Conservation (phyloP, 2,888 invertebrate genomes). For the Cecidostiba fungosa region DNA sequence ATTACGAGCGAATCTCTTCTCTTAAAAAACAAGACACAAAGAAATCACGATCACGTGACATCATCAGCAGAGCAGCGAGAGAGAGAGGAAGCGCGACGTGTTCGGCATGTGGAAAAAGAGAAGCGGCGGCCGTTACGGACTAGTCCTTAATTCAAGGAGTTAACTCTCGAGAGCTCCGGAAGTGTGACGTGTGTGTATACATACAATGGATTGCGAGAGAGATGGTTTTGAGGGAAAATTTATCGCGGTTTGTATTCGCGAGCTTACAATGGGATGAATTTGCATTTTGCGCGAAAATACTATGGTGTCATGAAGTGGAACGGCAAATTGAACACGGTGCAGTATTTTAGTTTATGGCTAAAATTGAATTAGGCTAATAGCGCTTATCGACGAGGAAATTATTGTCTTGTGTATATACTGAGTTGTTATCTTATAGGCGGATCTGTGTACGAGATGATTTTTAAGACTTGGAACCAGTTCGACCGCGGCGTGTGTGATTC, state of each 20-base stretch:
- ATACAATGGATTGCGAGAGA: conserved; percentile 29
- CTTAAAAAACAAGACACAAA: not conserved
- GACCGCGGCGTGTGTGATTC: not conserved
- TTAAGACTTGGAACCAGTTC: not conserved
- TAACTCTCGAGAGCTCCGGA: conserved; percentile 4
- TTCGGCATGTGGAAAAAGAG: conserved; percentile 4
- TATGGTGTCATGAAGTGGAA: not conserved
- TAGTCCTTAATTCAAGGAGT: conserved; percentile 34
- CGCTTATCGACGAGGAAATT: not conserved
- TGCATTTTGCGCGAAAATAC: not conserved
- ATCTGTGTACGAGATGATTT: not conserved
- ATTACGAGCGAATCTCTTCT: not conserved
- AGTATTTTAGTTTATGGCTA: not conserved
- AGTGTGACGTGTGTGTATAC: not conserved
- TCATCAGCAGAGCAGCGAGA: not conserved
- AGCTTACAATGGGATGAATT: not conserved
- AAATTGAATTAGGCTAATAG: not conserved
- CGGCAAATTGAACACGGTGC: not conserved
- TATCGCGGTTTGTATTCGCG: not conserved
- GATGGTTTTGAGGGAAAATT: not conserved
- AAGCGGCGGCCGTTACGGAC: not conserved
- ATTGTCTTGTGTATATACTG: not conserved
- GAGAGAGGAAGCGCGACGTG: not conserved
- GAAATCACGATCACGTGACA: not conserved
- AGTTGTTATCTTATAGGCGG: not conserved